Conservation (phyloP, 2,797 vertebrate genomes). For the Tokudaia tokunoshimensis region DNA sequence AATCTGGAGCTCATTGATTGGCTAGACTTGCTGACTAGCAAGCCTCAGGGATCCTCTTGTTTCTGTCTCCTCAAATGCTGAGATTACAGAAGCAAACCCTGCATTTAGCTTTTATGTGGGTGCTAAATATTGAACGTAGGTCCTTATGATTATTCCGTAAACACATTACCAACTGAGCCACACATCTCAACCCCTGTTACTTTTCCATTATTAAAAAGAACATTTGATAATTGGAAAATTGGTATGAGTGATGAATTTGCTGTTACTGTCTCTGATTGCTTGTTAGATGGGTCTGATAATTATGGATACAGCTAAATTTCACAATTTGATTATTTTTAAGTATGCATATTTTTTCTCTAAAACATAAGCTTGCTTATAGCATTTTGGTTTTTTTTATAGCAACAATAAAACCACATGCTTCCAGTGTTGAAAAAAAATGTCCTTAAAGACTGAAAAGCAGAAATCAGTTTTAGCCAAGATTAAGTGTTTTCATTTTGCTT, state of each 20-base stretch:
- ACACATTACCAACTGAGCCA: background rate
- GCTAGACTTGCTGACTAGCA: background rate
- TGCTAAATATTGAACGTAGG: background rate
- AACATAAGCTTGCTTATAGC: background rate
- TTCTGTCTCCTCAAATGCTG: background rate
- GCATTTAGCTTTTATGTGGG: background rate
- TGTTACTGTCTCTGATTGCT: background rate
- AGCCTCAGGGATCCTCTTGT: background rate
- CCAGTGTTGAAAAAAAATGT: background rate
- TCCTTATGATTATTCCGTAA: background rate
- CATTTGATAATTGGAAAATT: background rate
- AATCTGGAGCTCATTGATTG: background rate
- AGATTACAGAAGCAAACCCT: background rate
- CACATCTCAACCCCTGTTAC: background rate
- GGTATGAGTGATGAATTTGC: background rate
- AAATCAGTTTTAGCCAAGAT: background rate
- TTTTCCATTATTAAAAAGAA: background rate
- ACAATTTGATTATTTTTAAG: background rate
- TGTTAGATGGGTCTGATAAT: background rate
- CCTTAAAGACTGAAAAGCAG: background rate
- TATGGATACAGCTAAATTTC: background rate
- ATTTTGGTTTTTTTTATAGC: background rate
- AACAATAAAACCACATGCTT: background rate
- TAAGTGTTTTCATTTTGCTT: background rate
- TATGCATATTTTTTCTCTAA: background rate